Base-by-base conservation (phyloP, 2,888 invertebrate species). In the Luffia ferchaultella region DNA sequence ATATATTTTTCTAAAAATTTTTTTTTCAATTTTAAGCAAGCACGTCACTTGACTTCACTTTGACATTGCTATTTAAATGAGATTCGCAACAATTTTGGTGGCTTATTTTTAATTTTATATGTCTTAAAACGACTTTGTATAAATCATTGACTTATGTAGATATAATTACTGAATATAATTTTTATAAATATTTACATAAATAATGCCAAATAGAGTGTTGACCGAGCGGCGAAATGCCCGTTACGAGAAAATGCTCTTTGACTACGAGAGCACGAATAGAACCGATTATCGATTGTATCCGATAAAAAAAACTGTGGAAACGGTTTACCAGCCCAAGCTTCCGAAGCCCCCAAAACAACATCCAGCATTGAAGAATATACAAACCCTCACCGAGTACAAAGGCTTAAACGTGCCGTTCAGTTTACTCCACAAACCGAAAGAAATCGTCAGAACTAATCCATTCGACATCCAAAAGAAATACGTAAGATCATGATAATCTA, bases 301-400 rank as follows among this genome's bases (percentile, higher is more conserved):
- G 1, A 56, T 73, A 1, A 54, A 53, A 3, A 50, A 62, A 0
- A 51, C 55, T 0, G 30, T 58, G 0, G 52, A 52, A 1, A 72
- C 68, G 0, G 52, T 49, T 2, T 68, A 62, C 20, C 55, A 63
- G 20, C 18, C 54, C 15, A 68, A 67, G 50, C 48, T 54, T 0
- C 47, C 20, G 0, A 56, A 59, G 3, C 0, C 52, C 2, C 51
- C 50, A 9, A 1, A 44, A 0, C 53, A 52, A 5, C 58, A 56
- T 12, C 56, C 52, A 0, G 62, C 64, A 0, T 46, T 69, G 0
- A 74, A 71, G 42, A 61, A 70, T 17, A 47, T 64, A 0, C 70
- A 76, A 40, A 67, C 76, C 0, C 47, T 77, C 16, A 58, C 59
- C 0, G 53, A 45, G 58, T 1, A 70, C 70, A 68, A 64, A 58